These are phyloP conservation scores for Elmis aenea DNA, from an alignment of 2,888 invertebrate species.

Conservation along the genomic window DNA sequence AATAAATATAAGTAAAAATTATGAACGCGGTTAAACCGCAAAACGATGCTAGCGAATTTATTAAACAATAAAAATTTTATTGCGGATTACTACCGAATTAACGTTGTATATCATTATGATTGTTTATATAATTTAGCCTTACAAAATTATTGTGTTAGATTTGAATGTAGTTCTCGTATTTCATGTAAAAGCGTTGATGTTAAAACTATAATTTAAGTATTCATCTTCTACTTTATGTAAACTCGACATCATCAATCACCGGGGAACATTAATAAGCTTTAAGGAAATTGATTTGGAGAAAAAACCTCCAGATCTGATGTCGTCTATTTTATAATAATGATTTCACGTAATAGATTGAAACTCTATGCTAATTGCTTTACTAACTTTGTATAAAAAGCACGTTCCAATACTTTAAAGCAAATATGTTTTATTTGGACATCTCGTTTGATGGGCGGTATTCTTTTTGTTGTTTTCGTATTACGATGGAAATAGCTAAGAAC, in stretches of 20 bases:
- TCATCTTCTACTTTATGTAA: slow-evolving; percentile 23
- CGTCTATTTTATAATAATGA: slow-evolving; percentile 29
- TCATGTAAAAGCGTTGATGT: slow-evolving; percentile 10
- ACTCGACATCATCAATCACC: slow-evolving; percentile 28
- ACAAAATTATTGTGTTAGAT: too few relatives aligned
- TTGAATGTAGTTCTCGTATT: slow-evolving; percentile 12
- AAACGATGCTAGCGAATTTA: too few relatives aligned
- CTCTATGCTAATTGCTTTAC: slow-evolving; percentile 26
- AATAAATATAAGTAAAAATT: too few relatives aligned
- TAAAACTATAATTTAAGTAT: slow-evolving; percentile 26
- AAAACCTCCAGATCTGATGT: slow-evolving; percentile 23
- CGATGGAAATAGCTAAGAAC: too few relatives aligned
- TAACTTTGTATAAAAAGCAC: slow-evolving; percentile 6
- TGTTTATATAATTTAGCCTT: too few relatives aligned
- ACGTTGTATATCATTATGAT: too few relatives aligned
- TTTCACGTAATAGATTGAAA: slow-evolving; percentile 28
- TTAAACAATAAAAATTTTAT: too few relatives aligned
- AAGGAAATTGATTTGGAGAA: slow-evolving; percentile 31
- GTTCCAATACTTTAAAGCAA: neutral
- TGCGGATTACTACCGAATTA: too few relatives aligned
- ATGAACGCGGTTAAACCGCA: too few relatives aligned
- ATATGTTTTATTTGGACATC: neutral
- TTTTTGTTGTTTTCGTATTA: too few relatives aligned
- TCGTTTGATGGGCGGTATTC: too few relatives aligned
- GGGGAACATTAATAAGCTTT: slow-evolving; percentile 30